These are phyloP conservation scores for Cricetomys ansorgei DNA, from an alignment of 2,113 vertebrate genomes.

Conservation along the genomic window DNA sequence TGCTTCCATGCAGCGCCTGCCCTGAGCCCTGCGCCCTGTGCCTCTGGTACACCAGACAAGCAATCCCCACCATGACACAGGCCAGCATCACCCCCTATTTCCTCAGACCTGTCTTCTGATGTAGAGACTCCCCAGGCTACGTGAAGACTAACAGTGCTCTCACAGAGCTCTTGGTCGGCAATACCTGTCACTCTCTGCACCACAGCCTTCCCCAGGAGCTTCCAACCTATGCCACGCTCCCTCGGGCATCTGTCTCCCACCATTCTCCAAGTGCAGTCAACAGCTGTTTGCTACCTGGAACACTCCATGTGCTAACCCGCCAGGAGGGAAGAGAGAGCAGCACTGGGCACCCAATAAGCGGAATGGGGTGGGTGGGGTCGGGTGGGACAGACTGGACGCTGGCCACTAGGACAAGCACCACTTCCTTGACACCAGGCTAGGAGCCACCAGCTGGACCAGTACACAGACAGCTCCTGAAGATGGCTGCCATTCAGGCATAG, in stretches of 20 bases:
- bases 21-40: not conserved
- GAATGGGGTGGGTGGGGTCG: not conserved
- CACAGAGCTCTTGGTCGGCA: fast-evolving
- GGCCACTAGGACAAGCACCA: not conserved
- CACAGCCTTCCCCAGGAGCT: not conserved
- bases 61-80: not conserved
- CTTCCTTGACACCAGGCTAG: not conserved
- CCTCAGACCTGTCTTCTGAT: not conserved
- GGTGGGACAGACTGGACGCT: not conserved
- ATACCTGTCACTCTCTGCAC: not conserved
- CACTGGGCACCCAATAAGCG: not conserved
- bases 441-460: not conserved
- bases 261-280: not conserved
- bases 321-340: not conserved
- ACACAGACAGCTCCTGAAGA: not conserved
- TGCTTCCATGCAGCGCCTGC: too few relatives aligned
- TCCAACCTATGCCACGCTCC: not conserved
- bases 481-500: not conserved
- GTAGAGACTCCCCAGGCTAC: not conserved
- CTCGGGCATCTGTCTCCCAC: not conserved
- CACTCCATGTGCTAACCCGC: not conserved
- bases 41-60: not conserved
- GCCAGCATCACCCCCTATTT: not conserved
- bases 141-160: too few relatives aligned
- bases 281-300: not conserved